Percentiles rank a stretch among this genome's conserved stretches.
Conservation (phyloP, 2,797 vertebrate genomes). For the Enteromius afrohamiltoni region DNA sequence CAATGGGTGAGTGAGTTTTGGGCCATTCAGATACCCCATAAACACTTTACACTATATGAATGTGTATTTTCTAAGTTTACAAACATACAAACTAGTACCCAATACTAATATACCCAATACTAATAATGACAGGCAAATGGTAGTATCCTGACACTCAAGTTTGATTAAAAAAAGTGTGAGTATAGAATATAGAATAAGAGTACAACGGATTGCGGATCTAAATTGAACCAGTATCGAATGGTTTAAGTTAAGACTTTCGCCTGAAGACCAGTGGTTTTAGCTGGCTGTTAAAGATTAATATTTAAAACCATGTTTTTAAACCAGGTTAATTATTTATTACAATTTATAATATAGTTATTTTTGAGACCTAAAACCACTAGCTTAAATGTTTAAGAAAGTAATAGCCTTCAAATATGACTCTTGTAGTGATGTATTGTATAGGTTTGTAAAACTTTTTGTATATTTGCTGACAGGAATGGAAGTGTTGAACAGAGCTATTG, state of each 20-base stretch:
- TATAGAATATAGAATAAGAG: too few species aligned
- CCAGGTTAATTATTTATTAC: background rate
- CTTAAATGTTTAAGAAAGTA: background rate
- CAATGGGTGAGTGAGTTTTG: conserved; percentile 82
- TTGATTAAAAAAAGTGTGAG: background rate
- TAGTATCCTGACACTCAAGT: background rate
- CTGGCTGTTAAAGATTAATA: background rate
- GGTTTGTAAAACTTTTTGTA: conserved; percentile 1
- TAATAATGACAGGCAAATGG: background rate
- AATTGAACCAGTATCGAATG: background rate
- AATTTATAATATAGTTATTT: background rate
- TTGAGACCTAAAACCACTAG: background rate
- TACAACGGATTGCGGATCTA: background rate
- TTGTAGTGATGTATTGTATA: background rate
- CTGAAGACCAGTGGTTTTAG: background rate
- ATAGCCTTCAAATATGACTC: background rate
- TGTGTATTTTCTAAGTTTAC: background rate
- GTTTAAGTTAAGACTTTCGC: background rate
- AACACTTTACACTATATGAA: background rate
- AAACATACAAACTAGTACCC: background rate
- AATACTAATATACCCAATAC: too few species aligned
- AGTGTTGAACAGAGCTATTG: conserved; percentile 91
- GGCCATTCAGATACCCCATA: background rate
- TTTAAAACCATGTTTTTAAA: conserved; percentile 4
- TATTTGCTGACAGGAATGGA: conserved; percentile 85